phyloP scores from a whole-genome alignment of 2,113 vertebrate genomes.

The Grammomys dolichurus region DNA sequence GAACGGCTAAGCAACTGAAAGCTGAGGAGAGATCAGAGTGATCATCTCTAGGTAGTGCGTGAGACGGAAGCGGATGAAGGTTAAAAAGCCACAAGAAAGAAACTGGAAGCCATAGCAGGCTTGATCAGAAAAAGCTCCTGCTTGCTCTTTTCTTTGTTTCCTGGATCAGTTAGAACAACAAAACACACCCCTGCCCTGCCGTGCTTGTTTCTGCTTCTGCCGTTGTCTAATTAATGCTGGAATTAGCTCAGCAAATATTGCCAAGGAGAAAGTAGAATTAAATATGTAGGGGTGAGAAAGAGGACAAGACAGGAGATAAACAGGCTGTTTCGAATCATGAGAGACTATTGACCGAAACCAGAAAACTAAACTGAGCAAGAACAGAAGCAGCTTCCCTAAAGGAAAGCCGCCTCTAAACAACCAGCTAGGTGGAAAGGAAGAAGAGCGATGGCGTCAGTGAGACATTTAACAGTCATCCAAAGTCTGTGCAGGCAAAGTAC shows the following conservation, averaged over 20 bases:
- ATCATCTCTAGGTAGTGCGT: not conserved
- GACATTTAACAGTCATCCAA: not conserved
- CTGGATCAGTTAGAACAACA: not conserved
- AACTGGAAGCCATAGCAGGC: not conserved
- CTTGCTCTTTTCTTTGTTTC: not conserved
- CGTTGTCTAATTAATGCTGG: not conserved
- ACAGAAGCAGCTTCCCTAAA: not conserved
- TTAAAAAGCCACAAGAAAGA: not conserved
- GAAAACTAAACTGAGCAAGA: conserved; percentile 3
- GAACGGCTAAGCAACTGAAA: not conserved
- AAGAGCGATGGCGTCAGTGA: not conserved
- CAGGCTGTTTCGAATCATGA: not conserved
- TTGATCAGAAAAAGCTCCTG: not conserved
- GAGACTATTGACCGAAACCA: not conserved
- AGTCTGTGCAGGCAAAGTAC: not conserved
- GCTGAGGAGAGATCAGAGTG: not conserved
- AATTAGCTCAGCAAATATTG: not conserved
- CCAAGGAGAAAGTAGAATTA: conserved; percentile 5
- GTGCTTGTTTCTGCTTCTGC: not conserved
- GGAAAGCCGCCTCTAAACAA: no score
- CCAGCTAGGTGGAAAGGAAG: not conserved
- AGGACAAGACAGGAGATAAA: not conserved
- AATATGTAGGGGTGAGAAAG: not conserved
- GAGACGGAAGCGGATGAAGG: not conserved
- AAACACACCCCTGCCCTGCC: not conserved